phyloP scores from a whole-genome alignment of 2,797 vertebrate species.

The Benthosema pterotum region DNA sequence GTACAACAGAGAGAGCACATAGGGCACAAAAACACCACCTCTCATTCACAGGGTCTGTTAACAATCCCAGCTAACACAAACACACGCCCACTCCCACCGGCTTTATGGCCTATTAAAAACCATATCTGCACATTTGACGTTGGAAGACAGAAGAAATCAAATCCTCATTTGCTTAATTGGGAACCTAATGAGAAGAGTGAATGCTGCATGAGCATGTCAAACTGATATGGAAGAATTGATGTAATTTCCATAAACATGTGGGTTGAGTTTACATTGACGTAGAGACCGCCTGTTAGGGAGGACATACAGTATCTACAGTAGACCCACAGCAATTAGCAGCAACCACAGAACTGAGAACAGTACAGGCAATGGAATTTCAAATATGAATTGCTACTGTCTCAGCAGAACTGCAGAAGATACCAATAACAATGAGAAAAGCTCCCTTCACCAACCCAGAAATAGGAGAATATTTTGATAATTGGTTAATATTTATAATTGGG shows the following conservation, averaged over 20 bases:
- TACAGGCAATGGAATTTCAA: constrained; percentile 28
- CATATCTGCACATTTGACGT: not conserved
- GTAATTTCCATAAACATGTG: constrained; percentile 60
- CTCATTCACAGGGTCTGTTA: constrained; percentile 33
- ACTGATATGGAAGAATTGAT: constrained; percentile 25
- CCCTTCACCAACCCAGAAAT: not conserved
- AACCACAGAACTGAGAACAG: constrained; percentile 16
- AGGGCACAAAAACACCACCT: constrained; percentile 35
- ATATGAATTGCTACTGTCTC: constrained; percentile 10
- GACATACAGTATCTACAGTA: constrained; percentile 17
- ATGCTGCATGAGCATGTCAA: constrained; percentile 29
- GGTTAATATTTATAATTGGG: too few species aligned
- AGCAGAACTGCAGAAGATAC: too few species aligned
- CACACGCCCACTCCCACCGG: constrained; percentile 9
- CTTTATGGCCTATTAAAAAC: not conserved
- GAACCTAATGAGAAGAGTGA: constrained; percentile 22
- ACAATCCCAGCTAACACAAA: constrained; percentile 12
- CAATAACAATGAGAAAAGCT: not conserved
- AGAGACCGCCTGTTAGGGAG: constrained; percentile 25
- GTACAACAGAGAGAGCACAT: constrained; percentile 37
- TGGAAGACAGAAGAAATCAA: not conserved
- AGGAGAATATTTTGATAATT: not conserved
- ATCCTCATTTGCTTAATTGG: constrained; percentile 10
- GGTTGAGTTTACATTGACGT: constrained; percentile 36
- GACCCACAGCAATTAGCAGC: constrained; percentile 38